Evolutionary conservation across 2,888 invertebrate species (phyloP), one percentile per base, ranked within the genome.

Genomic region (Falcaria lacertinaria): DNA sequence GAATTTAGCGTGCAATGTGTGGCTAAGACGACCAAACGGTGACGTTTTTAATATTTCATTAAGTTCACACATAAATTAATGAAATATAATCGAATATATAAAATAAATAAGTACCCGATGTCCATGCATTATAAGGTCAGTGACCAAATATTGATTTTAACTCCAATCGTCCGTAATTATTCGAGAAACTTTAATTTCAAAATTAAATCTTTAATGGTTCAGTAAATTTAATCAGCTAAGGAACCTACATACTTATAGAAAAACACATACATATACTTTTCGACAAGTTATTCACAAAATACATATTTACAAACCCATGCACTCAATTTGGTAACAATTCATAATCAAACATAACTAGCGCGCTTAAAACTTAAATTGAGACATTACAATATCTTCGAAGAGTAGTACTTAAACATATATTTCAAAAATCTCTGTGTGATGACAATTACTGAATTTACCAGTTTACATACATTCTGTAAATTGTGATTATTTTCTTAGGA

Each of bases 271-370:
- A 11, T 3, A 28, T 22, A 15, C 7, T 22, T 22, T 25, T 22
- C 13, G 22, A 32, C 28, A 28, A 28, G 11, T 7, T 28, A 28
- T 28, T 11, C 11, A 11, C 11, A 28, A 28, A 28, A 7, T 28
- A 15, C 7, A 15, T 34, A 34, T 61, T 52, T 61, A 64, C 51
- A 57, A 47, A 47, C 14, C 22, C 37, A 37, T 16, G 22, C 22
- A 14, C n/a, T 22, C 51, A 57, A 64, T 68, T 69, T 69, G 68
- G 67, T 69, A 67, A 63, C 63, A 52, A 58, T 51, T 50, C 47
- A 54, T 64, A 54, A 45, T 48, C 48, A 48, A 54, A 53, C 45
- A 38, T 56, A 44, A 43, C 28, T 48, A 45, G 47, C 47, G 43
- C 46, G 42, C 45, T n/a, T 53, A 52, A 39, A 45, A 43, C 38